Evolutionary conservation across 1,140 invertebrate genomes (phyloP), one percentile per base, ranked within the genome.

Genomic region (Zaprionus davidi): DNA sequence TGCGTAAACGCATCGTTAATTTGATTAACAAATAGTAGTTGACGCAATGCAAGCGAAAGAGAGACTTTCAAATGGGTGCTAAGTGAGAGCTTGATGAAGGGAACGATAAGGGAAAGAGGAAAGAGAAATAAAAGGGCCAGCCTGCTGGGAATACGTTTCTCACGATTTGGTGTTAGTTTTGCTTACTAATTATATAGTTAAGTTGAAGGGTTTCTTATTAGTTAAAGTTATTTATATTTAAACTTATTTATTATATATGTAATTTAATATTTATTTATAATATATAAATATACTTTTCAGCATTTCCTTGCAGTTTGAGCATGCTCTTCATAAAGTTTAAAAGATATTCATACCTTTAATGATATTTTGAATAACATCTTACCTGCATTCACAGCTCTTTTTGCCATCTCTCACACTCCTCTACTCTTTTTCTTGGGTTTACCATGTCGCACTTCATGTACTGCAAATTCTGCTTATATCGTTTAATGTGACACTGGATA

Each of bases 1-100:
- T 76, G 78, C 62, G 59, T 59, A 51, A 72, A 41, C n/a, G 26
- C n/a, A 26, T 56, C 60, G 81, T 76, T 70, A 81, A 85, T 90
- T 85, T 24, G 26, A 68, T 90, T 65, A 72, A 46, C 78, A 78
- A 84, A 81, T 65, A 15, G 57, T 65, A n/a, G 57, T 70, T 78
- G 44, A 73, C 65, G 77, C 71, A 76, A 82, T 72, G 38, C 2
- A 22, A n/a, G 46, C 3, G 31, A 34, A 3, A 34, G 31, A 36
- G 31, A 62, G 7, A 38, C 20, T 12, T 3, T 22, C 36, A 56
- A 81, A 24, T 53, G 59, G 59, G 70, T 78, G 84, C 49, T 83
- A 88, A 78, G 15, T 83, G 31, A 67, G 49, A 70, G 38, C 13
- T 58, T 59, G 15, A 38, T 24, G 41, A 41, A 44, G n/a, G 20